phyloP scores from a whole-genome alignment of 2,888 invertebrate species.

The Synanthedon andrenaeformis region DNA sequence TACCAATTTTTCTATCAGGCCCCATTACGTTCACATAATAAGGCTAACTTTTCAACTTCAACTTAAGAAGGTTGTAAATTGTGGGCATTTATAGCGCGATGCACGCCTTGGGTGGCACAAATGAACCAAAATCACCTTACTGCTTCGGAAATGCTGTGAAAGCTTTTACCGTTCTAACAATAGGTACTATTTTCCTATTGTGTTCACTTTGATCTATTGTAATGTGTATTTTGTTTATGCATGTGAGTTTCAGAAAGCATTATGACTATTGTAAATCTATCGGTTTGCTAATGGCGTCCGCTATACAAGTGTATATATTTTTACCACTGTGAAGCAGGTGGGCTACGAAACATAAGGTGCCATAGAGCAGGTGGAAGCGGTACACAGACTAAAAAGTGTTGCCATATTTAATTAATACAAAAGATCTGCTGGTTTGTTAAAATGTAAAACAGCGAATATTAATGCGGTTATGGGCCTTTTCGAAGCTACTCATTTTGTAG shows the following conservation, averaged over 20 bases:
- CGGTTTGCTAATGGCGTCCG: slow-evolving; percentile 47
- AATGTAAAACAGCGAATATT: no score
- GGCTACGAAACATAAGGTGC: slow-evolving; percentile 5
- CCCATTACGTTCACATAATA: slow-evolving; percentile 41
- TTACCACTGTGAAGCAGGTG: slow-evolving; percentile 1
- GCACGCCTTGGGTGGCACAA: slow-evolving; percentile 53
- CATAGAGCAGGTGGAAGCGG: slow-evolving; percentile 3
- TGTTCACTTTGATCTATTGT: neutral
- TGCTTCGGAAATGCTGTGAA: slow-evolving; percentile 3
- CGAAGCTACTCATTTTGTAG: no score
- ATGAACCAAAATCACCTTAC: slow-evolving; percentile 5
- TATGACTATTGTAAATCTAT: slow-evolving; percentile 58
- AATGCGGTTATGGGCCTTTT: no score
- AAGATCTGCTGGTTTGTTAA: no score
- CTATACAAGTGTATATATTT: slow-evolving; percentile 23
- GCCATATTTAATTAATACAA: no score
- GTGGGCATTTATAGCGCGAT: slow-evolving; percentile 54
- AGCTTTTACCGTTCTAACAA: slow-evolving; percentile 1
- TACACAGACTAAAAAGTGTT: slow-evolving; percentile 6
- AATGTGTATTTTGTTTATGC: slow-evolving; percentile 11
- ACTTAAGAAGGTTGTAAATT: slow-evolving; percentile 57
- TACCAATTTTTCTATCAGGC: slow-evolving; percentile 23
- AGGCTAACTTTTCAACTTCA: slow-evolving; percentile 56
- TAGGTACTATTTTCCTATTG: slow-evolving; percentile 3
- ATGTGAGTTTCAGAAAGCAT: slow-evolving; percentile 53